Conservation (phyloP, 2,797 vertebrate genomes). For the Eulemur coronatus region DNA sequence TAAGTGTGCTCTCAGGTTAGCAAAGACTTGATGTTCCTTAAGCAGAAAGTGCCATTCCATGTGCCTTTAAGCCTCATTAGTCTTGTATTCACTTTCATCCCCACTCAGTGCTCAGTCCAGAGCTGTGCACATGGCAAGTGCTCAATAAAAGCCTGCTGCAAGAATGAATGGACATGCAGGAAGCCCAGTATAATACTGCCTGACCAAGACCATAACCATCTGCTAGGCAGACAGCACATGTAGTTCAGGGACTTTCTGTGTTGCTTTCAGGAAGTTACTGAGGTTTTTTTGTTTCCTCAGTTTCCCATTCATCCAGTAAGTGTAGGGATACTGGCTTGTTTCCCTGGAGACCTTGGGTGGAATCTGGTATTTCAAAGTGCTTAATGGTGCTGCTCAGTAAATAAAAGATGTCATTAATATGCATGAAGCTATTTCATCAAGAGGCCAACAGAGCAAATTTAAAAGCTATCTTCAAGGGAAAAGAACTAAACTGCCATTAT, state of each 20-base stretch:
- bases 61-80: background rate
- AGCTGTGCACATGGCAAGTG: conserved; percentile 1
- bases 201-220: conserved; percentile 13
- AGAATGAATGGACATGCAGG: background rate
- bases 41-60: background rate
- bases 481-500: conserved; percentile 73
- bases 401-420: conserved; percentile 78
- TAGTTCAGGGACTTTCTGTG: conserved; percentile 36
- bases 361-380: conserved; percentile 76
- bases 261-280: conserved; percentile 58
- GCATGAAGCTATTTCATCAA: conserved; percentile 78
- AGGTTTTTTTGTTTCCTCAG: conserved; percentile 71
- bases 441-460: conserved; percentile 77
- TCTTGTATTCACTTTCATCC: background rate
- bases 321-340: conserved; percentile 66
- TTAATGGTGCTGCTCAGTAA: conserved; percentile 75
- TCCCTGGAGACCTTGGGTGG: conserved; percentile 67
- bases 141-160: conserved; percentile 10
- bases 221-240: background rate
- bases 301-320: conserved; percentile 72
- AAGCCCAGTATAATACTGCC: background rate
- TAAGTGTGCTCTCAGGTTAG: background rate
- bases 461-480: conserved; percentile 78
- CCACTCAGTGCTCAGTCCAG: background rate
- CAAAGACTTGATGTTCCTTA: background rate